Evolutionary conservation across 2,113 vertebrate species (phyloP).

Genomic region (Zingel zingel): DNA sequence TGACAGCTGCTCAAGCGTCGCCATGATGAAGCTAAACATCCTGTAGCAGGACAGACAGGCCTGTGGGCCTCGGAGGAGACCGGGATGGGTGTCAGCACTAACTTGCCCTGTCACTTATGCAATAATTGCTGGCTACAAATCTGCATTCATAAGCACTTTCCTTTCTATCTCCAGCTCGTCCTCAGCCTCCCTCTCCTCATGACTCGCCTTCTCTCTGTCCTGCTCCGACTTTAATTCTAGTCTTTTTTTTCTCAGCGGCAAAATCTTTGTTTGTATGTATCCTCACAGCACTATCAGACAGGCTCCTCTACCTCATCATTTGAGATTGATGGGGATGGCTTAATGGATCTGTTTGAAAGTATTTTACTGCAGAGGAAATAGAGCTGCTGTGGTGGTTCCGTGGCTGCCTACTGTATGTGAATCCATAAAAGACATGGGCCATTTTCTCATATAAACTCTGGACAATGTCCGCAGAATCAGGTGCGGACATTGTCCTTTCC

Average conservation of each 20-base stretch:
- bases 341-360: not conserved
- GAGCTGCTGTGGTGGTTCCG: not conserved
- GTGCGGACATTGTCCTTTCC: too few species aligned
- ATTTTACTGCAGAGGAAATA: not conserved
- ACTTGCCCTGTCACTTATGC: constrained; percentile 48
- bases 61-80: constrained; percentile 23
- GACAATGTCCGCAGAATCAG: too few species aligned
- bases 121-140: not conserved
- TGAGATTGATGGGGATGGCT: not conserved
- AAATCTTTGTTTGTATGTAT: not conserved
- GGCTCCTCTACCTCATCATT: not conserved
- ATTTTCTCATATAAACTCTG: too few species aligned
- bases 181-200: not conserved
- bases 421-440: not conserved
- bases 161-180: not conserved
- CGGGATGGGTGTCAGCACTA: constrained; percentile 37
- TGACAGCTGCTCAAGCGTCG: constrained; percentile 34
- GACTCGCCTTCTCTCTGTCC: not conserved
- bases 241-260: not conserved
- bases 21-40: constrained; percentile 49
- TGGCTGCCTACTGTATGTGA: not conserved
- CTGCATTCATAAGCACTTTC: constrained; percentile 35
- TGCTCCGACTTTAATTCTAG: not conserved
- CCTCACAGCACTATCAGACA: not conserved
- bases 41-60: constrained; percentile 11